Conservation (phyloP, 1,140 invertebrate genomes). For the Megalopta genalis region DNA sequence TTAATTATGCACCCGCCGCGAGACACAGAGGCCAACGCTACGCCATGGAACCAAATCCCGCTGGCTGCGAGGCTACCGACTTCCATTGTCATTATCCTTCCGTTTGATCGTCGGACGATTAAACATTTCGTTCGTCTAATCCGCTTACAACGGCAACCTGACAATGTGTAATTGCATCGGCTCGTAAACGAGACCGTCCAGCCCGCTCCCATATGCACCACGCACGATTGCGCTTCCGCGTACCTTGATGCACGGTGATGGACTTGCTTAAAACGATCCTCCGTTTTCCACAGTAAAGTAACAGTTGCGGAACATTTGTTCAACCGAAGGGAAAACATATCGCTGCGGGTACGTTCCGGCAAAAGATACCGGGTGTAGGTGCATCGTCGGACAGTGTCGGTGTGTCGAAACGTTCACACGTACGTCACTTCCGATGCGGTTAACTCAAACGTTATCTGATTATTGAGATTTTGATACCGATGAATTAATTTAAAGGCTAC, state of each 20-base stretch:
- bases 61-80: conserved; percentile 30
- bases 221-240: neutral
- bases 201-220: neutral
- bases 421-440: too few relatives aligned
- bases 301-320: neutral
- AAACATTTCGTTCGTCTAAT: conserved; percentile 63
- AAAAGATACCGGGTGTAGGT: too few relatives aligned
- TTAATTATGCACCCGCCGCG: conserved; percentile 45
- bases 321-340: too few relatives aligned
- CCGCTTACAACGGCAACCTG: conserved; percentile 44
- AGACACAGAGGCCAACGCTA: conserved; percentile 20
- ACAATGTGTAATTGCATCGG: conserved; percentile 49
- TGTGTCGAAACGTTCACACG: too few relatives aligned
- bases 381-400: too few relatives aligned
- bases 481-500: too few relatives aligned
- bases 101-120: conserved; percentile 57
- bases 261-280: neutral
- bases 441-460: too few relatives aligned
- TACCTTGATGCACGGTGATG: conserved; percentile 22
- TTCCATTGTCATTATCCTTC: conserved; percentile 57
- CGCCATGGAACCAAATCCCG: conserved; percentile 37
- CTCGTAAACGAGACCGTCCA: conserved; percentile 22
- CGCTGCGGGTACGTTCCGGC: too few relatives aligned
- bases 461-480: too few relatives aligned
- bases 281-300: neutral